Percentiles rank a stretch among this genome's conserved stretches.
phyloP scores from a whole-genome alignment of 64 coral and sea anemone genomes.

The Pocillopora verrucosa region DNA sequence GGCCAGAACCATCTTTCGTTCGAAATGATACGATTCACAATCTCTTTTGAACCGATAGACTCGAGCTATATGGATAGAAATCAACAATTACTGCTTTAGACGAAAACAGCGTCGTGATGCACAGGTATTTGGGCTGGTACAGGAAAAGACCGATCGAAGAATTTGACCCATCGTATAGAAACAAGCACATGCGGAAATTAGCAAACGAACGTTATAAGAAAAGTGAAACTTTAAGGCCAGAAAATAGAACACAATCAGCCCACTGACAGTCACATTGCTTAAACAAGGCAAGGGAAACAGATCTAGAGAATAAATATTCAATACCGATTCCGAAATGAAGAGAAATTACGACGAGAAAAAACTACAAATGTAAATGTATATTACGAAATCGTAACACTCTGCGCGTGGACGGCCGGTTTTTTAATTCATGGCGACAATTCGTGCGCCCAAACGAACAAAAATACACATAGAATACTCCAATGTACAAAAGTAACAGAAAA shows the following conservation, averaged over 20 bases:
- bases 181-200: not conserved
- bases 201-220: not conserved
- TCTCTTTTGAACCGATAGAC: not conserved
- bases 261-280: not conserved
- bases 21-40: not conserved
- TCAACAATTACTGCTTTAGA: not conserved
- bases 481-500: not conserved
- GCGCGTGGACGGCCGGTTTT: slow-evolving; percentile 16
- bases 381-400: slow-evolving; percentile 31
- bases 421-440: not conserved
- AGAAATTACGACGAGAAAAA: not conserved
- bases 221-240: not conserved
- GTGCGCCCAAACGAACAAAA: not conserved
- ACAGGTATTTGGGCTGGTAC: slow-evolving; percentile 4
- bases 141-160: slow-evolving; percentile 16
- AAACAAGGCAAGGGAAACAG: not conserved
- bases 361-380: not conserved
- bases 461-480: not conserved
- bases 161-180: not conserved
- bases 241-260: not conserved
- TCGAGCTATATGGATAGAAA: not conserved
- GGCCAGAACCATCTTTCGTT: not conserved
- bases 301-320: not conserved
- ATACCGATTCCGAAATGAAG: not conserved
- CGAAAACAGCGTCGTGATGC: not conserved